phyloP scores from a whole-genome alignment of 2,113 vertebrate genomes.

The Nycticryphes semicollaris region DNA sequence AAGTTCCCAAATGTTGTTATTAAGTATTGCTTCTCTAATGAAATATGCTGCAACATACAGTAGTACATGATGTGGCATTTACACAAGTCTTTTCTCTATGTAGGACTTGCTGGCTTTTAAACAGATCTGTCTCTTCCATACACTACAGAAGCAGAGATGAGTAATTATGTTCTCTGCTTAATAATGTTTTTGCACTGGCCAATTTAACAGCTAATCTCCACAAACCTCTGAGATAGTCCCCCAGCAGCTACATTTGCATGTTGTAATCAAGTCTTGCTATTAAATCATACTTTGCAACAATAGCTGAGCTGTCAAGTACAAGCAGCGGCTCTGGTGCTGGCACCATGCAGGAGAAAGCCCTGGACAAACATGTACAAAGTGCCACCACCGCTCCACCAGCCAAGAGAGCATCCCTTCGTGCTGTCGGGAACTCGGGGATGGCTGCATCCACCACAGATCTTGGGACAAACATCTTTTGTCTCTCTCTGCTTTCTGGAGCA shows the following conservation, averaged over 20 bases:
- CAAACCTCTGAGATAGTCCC: slow-evolving; percentile 58
- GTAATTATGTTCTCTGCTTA: slow-evolving; percentile 49
- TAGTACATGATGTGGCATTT: slow-evolving; percentile 42
- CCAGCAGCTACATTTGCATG: slow-evolving; percentile 48
- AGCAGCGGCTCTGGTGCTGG: background rate
- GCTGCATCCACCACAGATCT: background rate
- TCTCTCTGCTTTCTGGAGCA: background rate
- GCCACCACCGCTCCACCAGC: background rate
- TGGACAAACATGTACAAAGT: background rate
- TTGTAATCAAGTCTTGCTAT: slow-evolving; percentile 58
- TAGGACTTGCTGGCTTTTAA: slow-evolving; percentile 26
- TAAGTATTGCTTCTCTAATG: slow-evolving; percentile 57
- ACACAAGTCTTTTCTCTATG: slow-evolving; percentile 3
- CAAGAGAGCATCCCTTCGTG: background rate
- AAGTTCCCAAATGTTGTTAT: slow-evolving; percentile 47
- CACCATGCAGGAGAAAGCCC: background rate
- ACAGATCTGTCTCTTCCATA: slow-evolving; percentile 43
- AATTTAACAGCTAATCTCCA: slow-evolving; percentile 70
- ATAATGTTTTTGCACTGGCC: slow-evolving; percentile 68
- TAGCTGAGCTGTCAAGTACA: slow-evolving; percentile 33
- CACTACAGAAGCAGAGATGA: slow-evolving; percentile 49
- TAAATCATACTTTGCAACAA: slow-evolving; percentile 64
- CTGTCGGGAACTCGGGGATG: background rate
- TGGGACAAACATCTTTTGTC: background rate
- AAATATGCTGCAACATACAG: slow-evolving; percentile 40